Evolutionary conservation across 1,140 invertebrate genomes (phyloP).

Genomic region (Lucilia cuprina): DNA sequence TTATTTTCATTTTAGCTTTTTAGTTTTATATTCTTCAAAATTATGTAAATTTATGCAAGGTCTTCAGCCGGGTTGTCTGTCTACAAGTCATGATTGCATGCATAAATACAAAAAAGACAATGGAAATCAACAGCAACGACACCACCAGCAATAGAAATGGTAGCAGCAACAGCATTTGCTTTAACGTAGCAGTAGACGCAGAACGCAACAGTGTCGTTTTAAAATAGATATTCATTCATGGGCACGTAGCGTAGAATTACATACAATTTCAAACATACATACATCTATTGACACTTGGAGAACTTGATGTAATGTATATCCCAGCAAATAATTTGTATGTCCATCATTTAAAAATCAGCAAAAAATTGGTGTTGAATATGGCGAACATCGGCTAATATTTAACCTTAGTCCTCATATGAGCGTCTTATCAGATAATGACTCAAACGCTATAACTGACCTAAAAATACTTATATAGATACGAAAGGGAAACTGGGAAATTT

Average conservation of each 20-base stretch:
- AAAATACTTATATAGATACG: too few species aligned
- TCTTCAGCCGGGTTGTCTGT: neutral
- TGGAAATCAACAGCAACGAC: neutral
- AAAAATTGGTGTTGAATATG: too few species aligned
- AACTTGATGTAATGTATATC: neutral
- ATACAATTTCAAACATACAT: neutral
- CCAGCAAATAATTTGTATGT: too few species aligned
- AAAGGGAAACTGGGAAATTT: too few species aligned
- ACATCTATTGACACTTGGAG: neutral
- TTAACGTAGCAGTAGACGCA: too few species aligned
- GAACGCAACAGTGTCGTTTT: neutral
- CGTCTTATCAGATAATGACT: too few species aligned
- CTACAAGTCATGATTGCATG: neutral
- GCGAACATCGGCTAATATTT: too few species aligned
- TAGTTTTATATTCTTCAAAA: neutral
- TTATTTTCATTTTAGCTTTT: neutral
- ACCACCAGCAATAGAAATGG: neutral
- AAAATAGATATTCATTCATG: neutral
- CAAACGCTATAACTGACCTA: too few species aligned
- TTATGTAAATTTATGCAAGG: neutral
- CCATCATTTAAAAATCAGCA: too few species aligned
- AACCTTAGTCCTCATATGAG: too few species aligned
- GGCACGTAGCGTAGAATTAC: neutral
- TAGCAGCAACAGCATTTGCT: too few species aligned
- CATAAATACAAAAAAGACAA: neutral